Evolutionary conservation across 2,888 invertebrate species (phyloP).

Genomic region (Agelastica alni): DNA sequence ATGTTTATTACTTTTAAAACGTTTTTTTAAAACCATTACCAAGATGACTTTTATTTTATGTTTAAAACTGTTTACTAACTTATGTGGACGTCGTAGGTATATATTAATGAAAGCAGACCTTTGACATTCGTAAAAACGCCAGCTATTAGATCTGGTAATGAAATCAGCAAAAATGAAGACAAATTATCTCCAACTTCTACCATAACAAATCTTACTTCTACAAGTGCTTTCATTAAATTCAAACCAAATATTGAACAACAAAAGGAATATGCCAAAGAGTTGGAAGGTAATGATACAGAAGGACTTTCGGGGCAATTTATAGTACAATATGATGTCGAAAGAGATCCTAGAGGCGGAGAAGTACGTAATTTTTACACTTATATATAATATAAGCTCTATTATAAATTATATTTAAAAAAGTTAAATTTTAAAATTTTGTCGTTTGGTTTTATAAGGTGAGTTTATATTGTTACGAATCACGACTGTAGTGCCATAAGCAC

Average conservation of each 20-base stretch:
- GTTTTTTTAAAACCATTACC: too few relatives aligned
- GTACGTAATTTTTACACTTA: constrained; percentile 47
- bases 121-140: constrained; percentile 52
- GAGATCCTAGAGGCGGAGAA: constrained; percentile 64
- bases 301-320: constrained; percentile 68
- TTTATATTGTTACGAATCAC: too few relatives aligned
- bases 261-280: constrained; percentile 56
- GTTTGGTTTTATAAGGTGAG: too few relatives aligned
- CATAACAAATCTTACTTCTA: constrained; percentile 40
- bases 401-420: too few relatives aligned
- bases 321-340: constrained; percentile 70
- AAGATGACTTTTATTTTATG: too few relatives aligned
- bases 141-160: constrained; percentile 17
- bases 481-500: too few relatives aligned
- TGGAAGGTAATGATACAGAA: constrained; percentile 48
- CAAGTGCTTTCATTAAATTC: constrained; percentile 57
- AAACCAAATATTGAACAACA: constrained; percentile 64
- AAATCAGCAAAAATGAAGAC: constrained; percentile 48
- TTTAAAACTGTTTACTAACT: too few relatives aligned
- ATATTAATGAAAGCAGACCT: constrained; percentile 64
- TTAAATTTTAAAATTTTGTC: too few relatives aligned
- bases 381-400: too few relatives aligned
- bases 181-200: constrained; percentile 51
- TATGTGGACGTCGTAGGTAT: too few relatives aligned
- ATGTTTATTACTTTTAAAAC: too few relatives aligned